Evolutionary conservation across 2,797 vertebrate species (phyloP).

Genomic region (Aplochiton taeniatus): DNA sequence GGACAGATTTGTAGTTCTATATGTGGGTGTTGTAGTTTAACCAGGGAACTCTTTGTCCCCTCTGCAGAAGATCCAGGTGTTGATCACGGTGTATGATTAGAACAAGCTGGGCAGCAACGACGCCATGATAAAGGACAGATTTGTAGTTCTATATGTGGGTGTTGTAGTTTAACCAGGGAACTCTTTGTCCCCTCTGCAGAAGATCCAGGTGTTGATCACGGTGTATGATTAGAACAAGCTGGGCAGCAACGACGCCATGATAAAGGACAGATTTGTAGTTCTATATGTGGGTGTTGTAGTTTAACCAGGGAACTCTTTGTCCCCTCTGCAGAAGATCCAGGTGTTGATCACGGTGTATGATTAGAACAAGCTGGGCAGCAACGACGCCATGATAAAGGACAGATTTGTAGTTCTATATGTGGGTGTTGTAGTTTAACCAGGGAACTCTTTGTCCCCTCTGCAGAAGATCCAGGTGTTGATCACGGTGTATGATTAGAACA

Average conservation of each 20-base stretch:
- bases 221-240: constrained; percentile 93
- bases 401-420: neutral
- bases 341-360: constrained; percentile 88
- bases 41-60: constrained; percentile 1
- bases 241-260: constrained; percentile 91
- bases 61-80: constrained; percentile 85
- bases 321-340: constrained; percentile 82
- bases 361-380: constrained; percentile 92
- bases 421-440: neutral
- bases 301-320: neutral
- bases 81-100: constrained; percentile 89
- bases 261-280: no score
- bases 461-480: constrained; percentile 76
- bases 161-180: neutral
- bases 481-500: constrained; percentile 91
- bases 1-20: neutral
- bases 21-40: neutral
- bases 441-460: constrained; percentile 13
- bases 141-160: neutral
- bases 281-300: neutral
- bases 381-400: constrained; percentile 80
- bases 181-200: constrained; percentile 66
- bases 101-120: constrained; percentile 93
- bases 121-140: constrained; percentile 67
- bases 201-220: constrained; percentile 87